Evolutionary conservation across 2,888 invertebrate genomes (phyloP).

Genomic region (Oxyscelio sp.): DNA sequence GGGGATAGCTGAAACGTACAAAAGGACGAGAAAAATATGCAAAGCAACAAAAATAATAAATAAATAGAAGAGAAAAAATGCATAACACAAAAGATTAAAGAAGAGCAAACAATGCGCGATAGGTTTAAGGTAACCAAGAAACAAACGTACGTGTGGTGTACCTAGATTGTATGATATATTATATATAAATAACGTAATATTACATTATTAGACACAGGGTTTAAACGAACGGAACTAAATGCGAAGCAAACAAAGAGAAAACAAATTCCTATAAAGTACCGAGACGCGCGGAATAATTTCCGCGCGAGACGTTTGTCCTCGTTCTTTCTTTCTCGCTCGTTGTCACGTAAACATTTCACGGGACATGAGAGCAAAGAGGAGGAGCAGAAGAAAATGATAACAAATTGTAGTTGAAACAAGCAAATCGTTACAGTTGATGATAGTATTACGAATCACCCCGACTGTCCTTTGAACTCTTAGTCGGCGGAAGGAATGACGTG

Average conservation of each 20-base stretch:
- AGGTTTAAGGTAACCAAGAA: constrained; percentile 59
- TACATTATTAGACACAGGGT: constrained; percentile 77
- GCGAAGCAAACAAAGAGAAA: constrained; percentile 36
- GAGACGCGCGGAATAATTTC: neutral
- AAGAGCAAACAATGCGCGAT: constrained; percentile 56
- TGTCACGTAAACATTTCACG: constrained; percentile 50
- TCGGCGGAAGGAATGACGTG: constrained; percentile 31
- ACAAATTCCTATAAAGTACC: constrained; percentile 40
- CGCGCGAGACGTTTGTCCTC: constrained; percentile 52
- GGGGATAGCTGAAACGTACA: constrained; percentile 70
- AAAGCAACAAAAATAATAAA: constrained; percentile 19
- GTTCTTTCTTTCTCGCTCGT: constrained; percentile 74
- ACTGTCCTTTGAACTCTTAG: constrained; percentile 61
- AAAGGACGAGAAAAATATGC: constrained; percentile 39
- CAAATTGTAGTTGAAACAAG: neutral
- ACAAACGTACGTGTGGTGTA: constrained; percentile 67
- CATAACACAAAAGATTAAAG: no score
- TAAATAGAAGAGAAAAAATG: constrained; percentile 6
- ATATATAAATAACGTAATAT: constrained; percentile 65
- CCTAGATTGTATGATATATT: constrained; percentile 65
- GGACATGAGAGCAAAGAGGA: neutral
- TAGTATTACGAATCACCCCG: constrained; percentile 69
- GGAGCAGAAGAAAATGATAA: constrained; percentile 9
- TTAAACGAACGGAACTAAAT: constrained; percentile 57
- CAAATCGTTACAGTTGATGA: constrained; percentile 53